These are phyloP conservation scores for Nothobranchius kuhntae DNA, from an alignment of 2,113 vertebrate species.

Conservation along the genomic window DNA sequence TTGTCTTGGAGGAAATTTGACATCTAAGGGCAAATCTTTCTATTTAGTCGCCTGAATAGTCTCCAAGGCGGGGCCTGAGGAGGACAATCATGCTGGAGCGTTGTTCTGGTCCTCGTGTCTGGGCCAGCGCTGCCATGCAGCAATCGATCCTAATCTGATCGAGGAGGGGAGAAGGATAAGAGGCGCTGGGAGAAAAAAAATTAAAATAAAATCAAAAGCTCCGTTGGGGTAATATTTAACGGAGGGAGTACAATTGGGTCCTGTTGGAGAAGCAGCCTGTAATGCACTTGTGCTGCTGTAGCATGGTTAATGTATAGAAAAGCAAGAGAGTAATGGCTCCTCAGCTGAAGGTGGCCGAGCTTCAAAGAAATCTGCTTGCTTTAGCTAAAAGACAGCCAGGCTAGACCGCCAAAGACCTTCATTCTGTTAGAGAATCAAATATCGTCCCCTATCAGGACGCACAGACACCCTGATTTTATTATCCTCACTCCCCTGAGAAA, in stretches of 20 bases:
- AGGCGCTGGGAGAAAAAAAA: conserved; percentile 70
- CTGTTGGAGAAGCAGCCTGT: conserved; percentile 63
- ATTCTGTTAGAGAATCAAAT: conserved; percentile 80
- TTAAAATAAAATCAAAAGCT: conserved; percentile 84
- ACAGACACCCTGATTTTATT: conserved; percentile 81
- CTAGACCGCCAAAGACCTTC: conserved; percentile 76
- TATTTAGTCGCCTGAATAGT: conserved; percentile 85
- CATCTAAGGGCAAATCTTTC: conserved; percentile 87
- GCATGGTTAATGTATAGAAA: conserved; percentile 78
- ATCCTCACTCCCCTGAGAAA: conserved; percentile 81
- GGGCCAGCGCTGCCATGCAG: conserved; percentile 66
- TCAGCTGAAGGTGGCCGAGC: conserved; percentile 73
- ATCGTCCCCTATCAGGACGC: conserved; percentile 66
- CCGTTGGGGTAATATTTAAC: conserved; percentile 81
- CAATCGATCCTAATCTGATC: conserved; percentile 85
- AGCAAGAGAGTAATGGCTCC: conserved; percentile 69
- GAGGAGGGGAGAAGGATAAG: conserved; percentile 67
- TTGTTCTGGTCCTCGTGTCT: conserved; percentile 74
- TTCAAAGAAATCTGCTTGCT: conserved; percentile 84
- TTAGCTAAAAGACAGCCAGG: conserved; percentile 78
- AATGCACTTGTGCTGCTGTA: conserved; percentile 75
- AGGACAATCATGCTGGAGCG: conserved; percentile 68
- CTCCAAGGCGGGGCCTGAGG: conserved; percentile 75
- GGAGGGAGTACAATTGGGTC: conserved; percentile 76
- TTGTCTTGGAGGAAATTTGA: conserved; percentile 85